phyloP scores from a whole-genome alignment of 2,888 invertebrate species.

The Apantesis nais region DNA sequence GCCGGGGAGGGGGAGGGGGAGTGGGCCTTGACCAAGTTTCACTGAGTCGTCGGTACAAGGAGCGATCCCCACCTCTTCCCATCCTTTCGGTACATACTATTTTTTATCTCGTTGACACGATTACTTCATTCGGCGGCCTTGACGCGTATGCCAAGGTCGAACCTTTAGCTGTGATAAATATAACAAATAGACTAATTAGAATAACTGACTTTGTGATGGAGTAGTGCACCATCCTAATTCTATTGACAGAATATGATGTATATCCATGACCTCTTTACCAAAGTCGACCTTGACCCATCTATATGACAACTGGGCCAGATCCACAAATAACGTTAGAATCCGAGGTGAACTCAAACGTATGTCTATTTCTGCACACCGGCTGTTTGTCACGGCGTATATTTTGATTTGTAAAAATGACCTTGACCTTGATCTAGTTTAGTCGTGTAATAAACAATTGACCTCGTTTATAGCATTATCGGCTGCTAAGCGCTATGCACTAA shows the following conservation, averaged over 20 bases:
- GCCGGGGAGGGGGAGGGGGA: constrained; percentile 60
- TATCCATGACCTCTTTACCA: constrained; percentile 62
- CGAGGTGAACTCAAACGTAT: constrained; percentile 72
- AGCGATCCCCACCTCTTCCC: constrained; percentile 84
- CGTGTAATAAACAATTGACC: constrained; percentile 81
- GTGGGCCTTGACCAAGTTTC: constrained; percentile 85
- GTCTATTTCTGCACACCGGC: constrained; percentile 74
- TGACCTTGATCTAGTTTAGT: constrained; percentile 84
- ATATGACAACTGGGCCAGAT: constrained; percentile 70
- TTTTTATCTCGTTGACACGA: constrained; percentile 78
- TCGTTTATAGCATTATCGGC: constrained; percentile 82
- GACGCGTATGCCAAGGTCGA: constrained; percentile 68
- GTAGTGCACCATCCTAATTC: constrained; percentile 17
- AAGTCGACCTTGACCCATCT: constrained; percentile 82
- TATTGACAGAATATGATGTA: constrained; percentile 38
- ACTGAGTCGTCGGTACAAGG: constrained; percentile 82
- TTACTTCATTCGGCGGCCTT: constrained; percentile 73
- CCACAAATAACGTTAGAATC: constrained; percentile 76
- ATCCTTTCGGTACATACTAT: constrained; percentile 73
- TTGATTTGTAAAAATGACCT: constrained; percentile 85
- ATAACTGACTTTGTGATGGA: not conserved
- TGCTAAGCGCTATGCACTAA: constrained; percentile 69
- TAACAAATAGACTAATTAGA: constrained; percentile 17
- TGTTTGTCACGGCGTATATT: constrained; percentile 77
- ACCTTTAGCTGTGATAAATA: constrained; percentile 44